These are phyloP conservation scores for Drosophila obscura DNA, from an alignment of 1,140 invertebrate genomes.

Conservation along the genomic window DNA sequence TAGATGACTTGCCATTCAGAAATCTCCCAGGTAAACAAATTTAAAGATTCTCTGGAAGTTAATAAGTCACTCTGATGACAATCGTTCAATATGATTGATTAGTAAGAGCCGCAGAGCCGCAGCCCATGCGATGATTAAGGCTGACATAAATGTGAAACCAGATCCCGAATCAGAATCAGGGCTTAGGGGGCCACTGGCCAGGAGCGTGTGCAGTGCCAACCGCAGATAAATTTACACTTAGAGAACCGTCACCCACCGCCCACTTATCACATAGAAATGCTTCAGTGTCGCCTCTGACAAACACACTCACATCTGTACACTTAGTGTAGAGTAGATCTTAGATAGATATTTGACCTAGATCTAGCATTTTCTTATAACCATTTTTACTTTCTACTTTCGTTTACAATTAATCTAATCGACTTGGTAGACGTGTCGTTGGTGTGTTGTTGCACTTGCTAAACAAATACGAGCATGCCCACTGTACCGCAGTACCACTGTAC, in stretches of 20 bases:
- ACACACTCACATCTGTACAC: conserved; percentile 23
- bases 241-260: conserved; percentile 13
- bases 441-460: conserved; percentile 58
- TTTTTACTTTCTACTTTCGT: conserved; percentile 66
- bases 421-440: conserved; percentile 46
- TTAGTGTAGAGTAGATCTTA: conserved; percentile 19
- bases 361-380: conserved; percentile 45
- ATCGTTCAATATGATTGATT: not conserved
- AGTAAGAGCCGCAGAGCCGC: not conserved
- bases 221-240: conserved; percentile 40
- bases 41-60: not conserved
- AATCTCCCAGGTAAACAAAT: not conserved
- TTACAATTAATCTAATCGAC: conserved; percentile 41
- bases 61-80: not conserved
- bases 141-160: not conserved
- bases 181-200: conserved; percentile 15
- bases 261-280: conserved; percentile 5
- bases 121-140: too few relatives aligned
- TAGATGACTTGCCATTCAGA: too few relatives aligned
- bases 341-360: conserved; percentile 21
- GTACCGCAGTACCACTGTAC: conserved; percentile 34
- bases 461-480: conserved; percentile 45
- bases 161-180: not conserved
- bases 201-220: conserved; percentile 32
- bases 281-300: conserved; percentile 9